Percentiles rank a stretch among this genome's conserved stretches.
Conservation (phyloP, 2,797 vertebrate species). For the Naso thynnoides region DNA sequence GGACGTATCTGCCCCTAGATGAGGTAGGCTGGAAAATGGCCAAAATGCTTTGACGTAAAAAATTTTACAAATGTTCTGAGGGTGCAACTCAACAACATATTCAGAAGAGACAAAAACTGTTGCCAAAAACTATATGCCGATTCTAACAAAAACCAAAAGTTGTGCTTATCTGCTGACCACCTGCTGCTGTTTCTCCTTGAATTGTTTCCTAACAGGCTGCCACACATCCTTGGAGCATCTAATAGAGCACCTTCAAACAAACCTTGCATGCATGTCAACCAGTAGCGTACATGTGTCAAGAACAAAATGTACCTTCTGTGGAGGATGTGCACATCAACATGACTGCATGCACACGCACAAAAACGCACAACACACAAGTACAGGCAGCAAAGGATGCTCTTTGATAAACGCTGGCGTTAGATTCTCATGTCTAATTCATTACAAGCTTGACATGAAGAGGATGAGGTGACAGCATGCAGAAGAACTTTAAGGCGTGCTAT, state of each 20-base stretch:
- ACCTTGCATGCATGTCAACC: constrained; percentile 3
- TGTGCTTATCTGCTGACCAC: constrained; percentile 37
- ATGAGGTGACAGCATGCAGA: neutral
- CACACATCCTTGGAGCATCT: neutral
- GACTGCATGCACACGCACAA: neutral
- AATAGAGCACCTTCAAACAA: constrained; percentile 3
- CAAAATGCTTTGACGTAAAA: constrained; percentile 40
- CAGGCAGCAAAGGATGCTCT: neutral
- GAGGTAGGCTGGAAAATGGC: constrained; percentile 31
- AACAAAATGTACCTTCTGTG: constrained; percentile 9
- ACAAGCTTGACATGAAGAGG: constrained; percentile 29
- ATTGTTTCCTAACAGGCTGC: constrained; percentile 12
- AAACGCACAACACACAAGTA: neutral
- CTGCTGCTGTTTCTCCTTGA: constrained; percentile 24
- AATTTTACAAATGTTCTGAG: constrained; percentile 29
- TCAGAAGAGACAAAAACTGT: constrained; percentile 18
- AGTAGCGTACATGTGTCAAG: constrained; percentile 11
- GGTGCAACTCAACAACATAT: constrained; percentile 24
- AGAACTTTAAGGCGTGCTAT: neutral
- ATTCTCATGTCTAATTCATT: constrained; percentile 53
- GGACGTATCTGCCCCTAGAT: constrained; percentile 17
- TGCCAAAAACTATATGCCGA: constrained; percentile 41
- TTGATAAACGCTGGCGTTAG: constrained; percentile 33
- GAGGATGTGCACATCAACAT: constrained; percentile 1
- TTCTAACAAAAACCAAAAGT: constrained; percentile 10